These are phyloP conservation scores for Luidia sarsii DNA, from an alignment of 53 echinoderm and acorn worm genomes.

Conservation along the genomic window DNA sequence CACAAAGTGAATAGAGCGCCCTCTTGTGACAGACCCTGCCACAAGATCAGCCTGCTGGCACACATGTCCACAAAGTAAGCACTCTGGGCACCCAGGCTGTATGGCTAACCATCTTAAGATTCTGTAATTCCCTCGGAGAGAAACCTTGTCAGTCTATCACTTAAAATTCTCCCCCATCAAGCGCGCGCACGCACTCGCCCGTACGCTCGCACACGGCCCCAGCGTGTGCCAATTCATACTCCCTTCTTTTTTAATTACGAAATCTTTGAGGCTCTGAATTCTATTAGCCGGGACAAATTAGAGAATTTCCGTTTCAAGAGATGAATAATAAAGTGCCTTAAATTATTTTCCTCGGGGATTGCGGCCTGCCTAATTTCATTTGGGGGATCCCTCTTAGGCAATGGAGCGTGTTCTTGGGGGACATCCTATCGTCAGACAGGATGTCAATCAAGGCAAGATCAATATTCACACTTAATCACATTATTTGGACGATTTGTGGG, in stretches of 20 bases:
- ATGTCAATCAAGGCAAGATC: conserved; percentile 50
- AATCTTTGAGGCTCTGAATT: conserved; percentile 47
- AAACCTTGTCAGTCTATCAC: not conserved
- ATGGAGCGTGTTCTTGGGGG: conserved; percentile 32
- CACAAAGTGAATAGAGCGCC: conserved; percentile 24
- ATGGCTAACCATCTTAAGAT: too few relatives aligned
- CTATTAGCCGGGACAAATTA: conserved; percentile 56
- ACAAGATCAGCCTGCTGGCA: not conserved
- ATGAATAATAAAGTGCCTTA: conserved; percentile 59
- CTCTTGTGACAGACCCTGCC: conserved; percentile 4
- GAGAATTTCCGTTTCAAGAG: conserved; percentile 60
- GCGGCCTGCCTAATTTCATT: conserved; percentile 56
- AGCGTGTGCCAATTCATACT: conserved; percentile 50
- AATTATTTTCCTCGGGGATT: conserved; percentile 56
- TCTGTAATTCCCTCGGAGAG: not conserved
- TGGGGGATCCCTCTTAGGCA: conserved; percentile 49
- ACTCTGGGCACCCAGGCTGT: too few relatives aligned
- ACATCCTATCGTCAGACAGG: conserved; percentile 38
- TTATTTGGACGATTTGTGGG: conserved; percentile 58
- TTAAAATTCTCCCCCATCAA: not conserved
- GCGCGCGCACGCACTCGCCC: not conserved
- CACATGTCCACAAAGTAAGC: too few relatives aligned
- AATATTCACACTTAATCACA: conserved; percentile 56
- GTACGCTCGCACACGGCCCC: too few relatives aligned
- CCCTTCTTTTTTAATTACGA: conserved; percentile 40